phyloP scores from a whole-genome alignment of 2,113 vertebrate species.

The Gymnorhina tibicen region DNA sequence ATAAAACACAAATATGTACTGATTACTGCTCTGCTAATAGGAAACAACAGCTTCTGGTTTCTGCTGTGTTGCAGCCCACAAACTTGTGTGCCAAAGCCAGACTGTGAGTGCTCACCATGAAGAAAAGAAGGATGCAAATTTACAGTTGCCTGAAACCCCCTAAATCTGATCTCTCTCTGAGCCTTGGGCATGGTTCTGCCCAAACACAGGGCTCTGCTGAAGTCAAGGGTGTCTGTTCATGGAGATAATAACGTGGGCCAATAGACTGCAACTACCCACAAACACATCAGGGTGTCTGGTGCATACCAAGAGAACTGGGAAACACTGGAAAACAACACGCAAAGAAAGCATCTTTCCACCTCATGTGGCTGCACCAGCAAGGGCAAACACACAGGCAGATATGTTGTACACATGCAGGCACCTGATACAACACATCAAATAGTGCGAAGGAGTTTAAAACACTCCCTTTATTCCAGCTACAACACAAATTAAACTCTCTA shows the following conservation, averaged over 20 bases:
- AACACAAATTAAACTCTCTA: not conserved
- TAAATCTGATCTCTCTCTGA: not conserved
- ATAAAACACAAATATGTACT: not conserved
- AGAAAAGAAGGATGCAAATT: not conserved
- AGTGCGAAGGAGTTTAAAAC: not conserved
- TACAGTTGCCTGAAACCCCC: not conserved
- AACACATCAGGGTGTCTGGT: not conserved
- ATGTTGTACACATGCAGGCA: not conserved
- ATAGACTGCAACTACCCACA: not conserved
- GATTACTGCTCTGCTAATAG: not conserved
- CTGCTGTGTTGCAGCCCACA: not conserved
- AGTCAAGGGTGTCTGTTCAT: not conserved
- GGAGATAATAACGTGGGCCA: not conserved
- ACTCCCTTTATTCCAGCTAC: not conserved
- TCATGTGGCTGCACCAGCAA: not conserved
- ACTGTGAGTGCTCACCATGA: not conserved
- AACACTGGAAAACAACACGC: not conserved
- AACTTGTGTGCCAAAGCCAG: not conserved
- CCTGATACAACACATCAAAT: not conserved
- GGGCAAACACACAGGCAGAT: not conserved
- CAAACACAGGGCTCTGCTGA: not conserved
- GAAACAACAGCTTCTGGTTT: not conserved
- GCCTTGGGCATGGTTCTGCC: not conserved
- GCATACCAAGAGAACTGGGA: not conserved
- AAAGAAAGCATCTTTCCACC: not conserved